These are phyloP conservation scores for Chromis chromis DNA, from an alignment of 2,797 vertebrate genomes.

Conservation along the genomic window DNA sequence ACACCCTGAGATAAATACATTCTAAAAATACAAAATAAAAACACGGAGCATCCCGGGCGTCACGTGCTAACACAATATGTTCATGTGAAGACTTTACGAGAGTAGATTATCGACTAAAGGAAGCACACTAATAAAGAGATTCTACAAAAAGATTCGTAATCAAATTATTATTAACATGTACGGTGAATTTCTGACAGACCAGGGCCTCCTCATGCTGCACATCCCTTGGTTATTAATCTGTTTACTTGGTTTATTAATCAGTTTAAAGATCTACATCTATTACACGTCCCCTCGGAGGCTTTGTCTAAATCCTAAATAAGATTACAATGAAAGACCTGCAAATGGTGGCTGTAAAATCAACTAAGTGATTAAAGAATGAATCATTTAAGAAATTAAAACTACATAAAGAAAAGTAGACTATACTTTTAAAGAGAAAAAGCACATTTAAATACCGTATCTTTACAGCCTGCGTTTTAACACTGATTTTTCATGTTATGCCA, in stretches of 20 bases:
- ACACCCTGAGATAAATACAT: not conserved
- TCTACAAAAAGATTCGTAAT: not conserved
- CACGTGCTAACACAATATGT: not conserved
- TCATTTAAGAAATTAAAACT: too few relatives aligned
- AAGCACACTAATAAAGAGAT: not conserved
- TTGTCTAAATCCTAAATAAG: not conserved
- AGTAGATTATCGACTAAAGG: not conserved
- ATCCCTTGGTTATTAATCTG: not conserved
- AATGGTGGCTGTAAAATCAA: not conserved
- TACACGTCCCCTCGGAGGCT: not conserved
- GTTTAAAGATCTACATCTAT: not conserved
- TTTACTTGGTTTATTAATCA: not conserved
- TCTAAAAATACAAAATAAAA: too few relatives aligned
- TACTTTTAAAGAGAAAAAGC: too few relatives aligned
- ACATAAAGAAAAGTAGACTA: too few relatives aligned
- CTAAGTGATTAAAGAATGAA: too few relatives aligned
- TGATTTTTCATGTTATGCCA: conserved; percentile 37
- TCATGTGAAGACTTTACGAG: not conserved
- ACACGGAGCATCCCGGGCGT: not conserved
- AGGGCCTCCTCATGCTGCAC: not conserved
- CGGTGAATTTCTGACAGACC: not conserved
- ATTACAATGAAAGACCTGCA: not conserved
- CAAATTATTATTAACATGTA: not conserved
- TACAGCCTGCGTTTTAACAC: conserved; percentile 4
- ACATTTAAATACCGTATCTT: too few relatives aligned